Base-by-base conservation (phyloP, 2,797 vertebrate species). In the Parauchenoglanis ngamensis region DNA sequence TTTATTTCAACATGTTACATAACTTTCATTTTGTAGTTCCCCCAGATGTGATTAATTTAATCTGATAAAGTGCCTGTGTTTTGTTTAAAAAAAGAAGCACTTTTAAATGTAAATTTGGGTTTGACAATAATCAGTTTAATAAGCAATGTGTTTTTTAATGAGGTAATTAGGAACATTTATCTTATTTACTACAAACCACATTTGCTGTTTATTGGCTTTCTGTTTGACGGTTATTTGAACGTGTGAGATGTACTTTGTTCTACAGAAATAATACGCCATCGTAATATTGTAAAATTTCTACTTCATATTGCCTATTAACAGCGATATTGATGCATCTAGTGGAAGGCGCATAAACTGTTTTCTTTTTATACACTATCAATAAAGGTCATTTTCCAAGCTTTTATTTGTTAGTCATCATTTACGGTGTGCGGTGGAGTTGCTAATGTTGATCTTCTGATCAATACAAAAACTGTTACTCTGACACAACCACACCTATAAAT, bases 371-470 rank as follows among this genome's bases (percentile, higher is more conserved):
- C 91, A 91, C 86, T 94, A 94, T 94, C 92, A 96, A 96, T 96
- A 96, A 96, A 96, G 91, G 91, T 94, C 93, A 91, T 94, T 85
- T 93, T 94, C 92, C 93, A 94, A 94, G 93, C 93, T 90, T 87
- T 89, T 21, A 46, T 77, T 49, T 54, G 8, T 52, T 61, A 17
- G 13, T 86, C 84, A 3, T 88, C 40, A 68, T 80, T 86, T 83
- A 25, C 8, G 3, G 17, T 49, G 23, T n/a, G 70, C 8, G 12
- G 10, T 75, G 44, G 73, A 49, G 73, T n/a, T n/a, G 52, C 11
- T 15, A n/a, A 52, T 52, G 25, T 17, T 49, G n/a, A n/a, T 17
- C 23, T 52, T 49, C 72, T 72, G 35, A 23, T 11, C 35, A 12
- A 19, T 11, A 72, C 35, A 72, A 72, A 44, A 72, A 44, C 35